phyloP scores from a whole-genome alignment of 1,140 invertebrate species.

The Venustaconcha ellipsiformis region DNA sequence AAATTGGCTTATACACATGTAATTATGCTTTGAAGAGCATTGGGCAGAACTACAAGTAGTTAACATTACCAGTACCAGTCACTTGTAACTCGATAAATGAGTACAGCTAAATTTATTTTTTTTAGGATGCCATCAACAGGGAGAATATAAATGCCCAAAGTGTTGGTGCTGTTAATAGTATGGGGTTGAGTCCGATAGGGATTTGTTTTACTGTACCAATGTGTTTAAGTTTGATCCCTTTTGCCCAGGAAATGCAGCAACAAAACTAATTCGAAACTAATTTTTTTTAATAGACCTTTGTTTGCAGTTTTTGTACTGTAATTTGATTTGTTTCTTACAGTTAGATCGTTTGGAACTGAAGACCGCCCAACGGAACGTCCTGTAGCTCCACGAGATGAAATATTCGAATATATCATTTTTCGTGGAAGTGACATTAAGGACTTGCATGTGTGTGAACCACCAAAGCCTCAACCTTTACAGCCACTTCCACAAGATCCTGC shows the following conservation, averaged over 20 bases:
- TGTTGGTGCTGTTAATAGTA: too few species aligned
- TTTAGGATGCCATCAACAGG: too few species aligned
- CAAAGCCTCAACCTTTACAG: constrained; percentile 72
- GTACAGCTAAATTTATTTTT: too few species aligned
- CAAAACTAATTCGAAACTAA: neutral
- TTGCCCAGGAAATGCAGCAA: neutral
- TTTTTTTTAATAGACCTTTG: neutral
- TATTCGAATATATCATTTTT: constrained; percentile 99
- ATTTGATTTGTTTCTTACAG: constrained; percentile 73
- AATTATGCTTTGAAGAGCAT: too few species aligned
- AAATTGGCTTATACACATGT: too few species aligned
- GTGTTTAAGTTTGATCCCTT: neutral
- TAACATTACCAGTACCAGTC: too few species aligned
- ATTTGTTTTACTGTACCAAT: neutral
- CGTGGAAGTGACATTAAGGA: constrained; percentile 99
- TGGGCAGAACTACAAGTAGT: too few species aligned
- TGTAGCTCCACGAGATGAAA: constrained; percentile 91
- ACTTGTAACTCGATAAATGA: too few species aligned
- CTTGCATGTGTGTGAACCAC: constrained; percentile 89
- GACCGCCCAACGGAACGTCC: constrained; percentile 93
- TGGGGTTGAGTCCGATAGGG: neutral
- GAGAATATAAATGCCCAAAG: too few species aligned
- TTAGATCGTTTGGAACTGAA: constrained; percentile 98
- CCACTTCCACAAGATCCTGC: constrained; percentile 71
- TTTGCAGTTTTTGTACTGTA: neutral